These are phyloP conservation scores for Caenorhabditis sulstoni DNA, from an alignment of 2,888 invertebrate species.

Conservation along the genomic window DNA sequence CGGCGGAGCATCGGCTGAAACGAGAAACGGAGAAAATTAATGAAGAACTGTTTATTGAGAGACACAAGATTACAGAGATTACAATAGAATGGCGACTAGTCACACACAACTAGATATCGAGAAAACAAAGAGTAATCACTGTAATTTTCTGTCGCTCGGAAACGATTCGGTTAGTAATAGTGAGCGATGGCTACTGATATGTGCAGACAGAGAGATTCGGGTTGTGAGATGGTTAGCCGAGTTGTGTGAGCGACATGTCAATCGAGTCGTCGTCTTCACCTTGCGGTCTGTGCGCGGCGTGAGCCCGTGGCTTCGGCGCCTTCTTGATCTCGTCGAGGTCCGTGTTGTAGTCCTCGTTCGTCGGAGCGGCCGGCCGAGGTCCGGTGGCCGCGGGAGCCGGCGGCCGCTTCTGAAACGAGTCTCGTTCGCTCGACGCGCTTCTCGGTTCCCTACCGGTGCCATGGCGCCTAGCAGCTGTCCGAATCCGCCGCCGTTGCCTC, in stretches of 20 bases:
- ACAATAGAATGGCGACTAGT: constrained; percentile 5
- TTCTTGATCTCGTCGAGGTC: constrained; percentile 22
- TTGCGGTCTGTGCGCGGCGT: constrained; percentile 33
- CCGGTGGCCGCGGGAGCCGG: constrained; percentile 34
- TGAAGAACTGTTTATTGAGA: constrained; percentile 10
- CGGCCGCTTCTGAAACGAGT: constrained; percentile 36
- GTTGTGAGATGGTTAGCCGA: constrained; percentile 29
- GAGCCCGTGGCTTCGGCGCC: constrained; percentile 26
- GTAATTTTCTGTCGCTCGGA: constrained; percentile 25
- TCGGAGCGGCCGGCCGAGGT: constrained; percentile 31
- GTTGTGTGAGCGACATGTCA: constrained; percentile 54
- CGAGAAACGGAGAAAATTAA: neutral
- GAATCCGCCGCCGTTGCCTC: constrained; percentile 61
- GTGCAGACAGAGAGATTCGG: neutral
- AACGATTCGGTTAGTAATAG: constrained; percentile 22
- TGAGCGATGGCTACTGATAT: neutral
- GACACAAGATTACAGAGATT: constrained; percentile 28
- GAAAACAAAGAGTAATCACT: constrained; percentile 14
- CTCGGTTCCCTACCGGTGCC: constrained; percentile 38
- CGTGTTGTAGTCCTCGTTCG: constrained; percentile 57
- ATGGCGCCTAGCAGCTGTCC: constrained; percentile 46
- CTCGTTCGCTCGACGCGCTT: neutral
- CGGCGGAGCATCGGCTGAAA: constrained; percentile 56
- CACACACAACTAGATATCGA: neutral
- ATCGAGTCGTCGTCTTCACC: constrained; percentile 60